A percentile compares a stretch with the other conserved stretches of the same genome.
Conservation (phyloP, 2,888 invertebrate genomes). For the Thereva unica region DNA sequence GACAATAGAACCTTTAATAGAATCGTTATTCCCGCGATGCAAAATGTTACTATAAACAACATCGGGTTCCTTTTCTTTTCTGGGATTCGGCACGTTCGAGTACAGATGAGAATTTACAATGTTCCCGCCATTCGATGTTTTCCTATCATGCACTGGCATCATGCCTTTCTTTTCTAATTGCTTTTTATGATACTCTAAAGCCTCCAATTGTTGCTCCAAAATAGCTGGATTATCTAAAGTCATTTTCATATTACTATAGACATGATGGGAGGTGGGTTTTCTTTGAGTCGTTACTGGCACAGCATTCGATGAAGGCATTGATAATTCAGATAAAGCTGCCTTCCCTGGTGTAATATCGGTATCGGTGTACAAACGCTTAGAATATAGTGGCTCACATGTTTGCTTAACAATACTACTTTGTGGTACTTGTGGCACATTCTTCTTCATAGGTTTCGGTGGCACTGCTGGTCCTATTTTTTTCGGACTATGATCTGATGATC, state of each 20-base stretch:
- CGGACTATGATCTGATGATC: conserved; percentile 54
- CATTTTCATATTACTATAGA: conserved; percentile 47
- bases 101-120: conserved; percentile 47
- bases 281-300: neutral
- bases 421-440: conserved; percentile 66
- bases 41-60: conserved; percentile 63
- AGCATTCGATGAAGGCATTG: neutral
- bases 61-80: conserved; percentile 45
- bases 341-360: neutral
- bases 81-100: conserved; percentile 48
- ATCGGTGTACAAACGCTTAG: conserved; percentile 60
- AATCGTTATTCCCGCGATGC: conserved; percentile 53
- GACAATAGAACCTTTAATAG: conserved; percentile 47
- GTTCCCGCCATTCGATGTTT: neutral
- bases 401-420: conserved; percentile 74
- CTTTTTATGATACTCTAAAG: conserved; percentile 57
- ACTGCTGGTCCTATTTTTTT: conserved; percentile 77
- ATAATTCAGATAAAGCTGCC: neutral
- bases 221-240: conserved; percentile 56
- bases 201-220: conserved; percentile 56
- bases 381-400: conserved; percentile 74
- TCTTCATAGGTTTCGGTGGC: conserved; percentile 76
- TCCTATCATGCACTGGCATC: conserved; percentile 39
- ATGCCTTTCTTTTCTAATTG: conserved; percentile 54
- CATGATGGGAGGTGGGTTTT: conserved; percentile 36